Base-by-base conservation (phyloP, 2,113 vertebrate genomes). In the Chascanopsetta lugubris region DNA sequence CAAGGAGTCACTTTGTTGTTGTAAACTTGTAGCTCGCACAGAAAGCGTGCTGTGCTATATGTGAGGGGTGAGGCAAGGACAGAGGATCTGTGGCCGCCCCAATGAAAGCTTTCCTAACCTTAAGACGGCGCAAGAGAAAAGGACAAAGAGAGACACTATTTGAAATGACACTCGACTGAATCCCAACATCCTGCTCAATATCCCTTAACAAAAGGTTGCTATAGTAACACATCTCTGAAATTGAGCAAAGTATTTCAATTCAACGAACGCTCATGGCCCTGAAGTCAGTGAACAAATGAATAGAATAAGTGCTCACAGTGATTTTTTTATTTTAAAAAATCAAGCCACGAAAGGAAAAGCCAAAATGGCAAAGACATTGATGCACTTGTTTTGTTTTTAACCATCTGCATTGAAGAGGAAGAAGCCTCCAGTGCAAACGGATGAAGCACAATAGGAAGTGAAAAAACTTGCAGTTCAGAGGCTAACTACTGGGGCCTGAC, bases 131-230 rank as follows among this genome's bases (percentile, higher is more conserved):
- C 20, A 22, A 49, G 48, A 42, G 46, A 29, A 46, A 55, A 27
- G 22, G 54, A 72, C 61, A 66, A 46, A 55, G 30, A 22, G 45
- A 43, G n/a, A 20, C 2, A 65, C 56, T 27, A 90, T 93, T 94
- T 94, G 88, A 94, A 93, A 93, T 92, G 87, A 86, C 82, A 81
- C 75, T 91, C 87, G 88, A 89, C 91, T 93, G 90, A 91, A 91
- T 91, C 90, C 92, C 92, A n/a, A n/a, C n/a, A 91, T 92, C 90
- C 69, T 82, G 85, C 86, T 29, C 6, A 93, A 91, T 89, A 93
- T 94, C 92, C 91, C 90, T 92, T 88, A 87, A 48, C 57, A n/a
- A 8, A 46, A 92, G 85, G 93, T 95, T 94, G 85, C 94, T 91
- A 94, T 94, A 91, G 94, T 89, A 94, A 95, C 94, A 11, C 58